Evolutionary conservation across 2,113 vertebrate genomes (phyloP).

Genomic region (Gambusia holbrooki): DNA sequence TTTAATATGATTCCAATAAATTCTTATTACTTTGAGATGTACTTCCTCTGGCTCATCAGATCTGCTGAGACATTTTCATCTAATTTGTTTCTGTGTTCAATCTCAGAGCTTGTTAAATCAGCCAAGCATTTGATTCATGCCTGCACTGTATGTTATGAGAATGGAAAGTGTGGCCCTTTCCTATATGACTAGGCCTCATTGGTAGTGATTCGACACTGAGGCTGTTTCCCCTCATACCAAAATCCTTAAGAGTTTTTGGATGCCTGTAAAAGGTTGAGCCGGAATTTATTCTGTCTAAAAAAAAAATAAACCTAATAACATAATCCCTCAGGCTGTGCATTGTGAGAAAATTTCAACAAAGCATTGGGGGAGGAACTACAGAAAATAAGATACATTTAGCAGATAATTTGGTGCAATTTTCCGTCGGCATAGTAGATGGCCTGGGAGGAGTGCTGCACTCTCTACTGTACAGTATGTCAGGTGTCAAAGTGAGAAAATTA

Average conservation of each 20-base stretch:
- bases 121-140: conserved; percentile 51
- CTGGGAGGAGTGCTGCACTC: conserved; percentile 19
- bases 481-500: conserved; percentile 43
- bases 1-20: conserved; percentile 29
- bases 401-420: conserved; percentile 43
- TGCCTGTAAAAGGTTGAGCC: conserved; percentile 46
- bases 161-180: conserved; percentile 47
- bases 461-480: conserved; percentile 37
- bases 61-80: conserved; percentile 46
- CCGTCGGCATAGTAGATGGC: conserved; percentile 10
- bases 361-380: conserved; percentile 31
- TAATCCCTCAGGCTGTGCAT: conserved; percentile 50
- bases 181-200: conserved; percentile 44
- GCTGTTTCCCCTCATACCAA: conserved; percentile 42
- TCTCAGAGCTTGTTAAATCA: conserved; percentile 41
- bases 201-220: conserved; percentile 37
- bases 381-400: conserved; percentile 56
- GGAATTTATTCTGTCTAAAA: conserved; percentile 54
- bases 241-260: conserved; percentile 32
- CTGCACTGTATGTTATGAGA: conserved; percentile 59
- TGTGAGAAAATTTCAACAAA: conserved; percentile 49
- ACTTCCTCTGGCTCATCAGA: conserved; percentile 36
- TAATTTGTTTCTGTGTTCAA: conserved; percentile 59
- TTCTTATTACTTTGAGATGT: conserved; percentile 31
- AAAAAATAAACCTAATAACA: conserved; percentile 64